Evolutionary conservation across 2,888 invertebrate genomes (phyloP).

Genomic region (Netelia inedita): DNA sequence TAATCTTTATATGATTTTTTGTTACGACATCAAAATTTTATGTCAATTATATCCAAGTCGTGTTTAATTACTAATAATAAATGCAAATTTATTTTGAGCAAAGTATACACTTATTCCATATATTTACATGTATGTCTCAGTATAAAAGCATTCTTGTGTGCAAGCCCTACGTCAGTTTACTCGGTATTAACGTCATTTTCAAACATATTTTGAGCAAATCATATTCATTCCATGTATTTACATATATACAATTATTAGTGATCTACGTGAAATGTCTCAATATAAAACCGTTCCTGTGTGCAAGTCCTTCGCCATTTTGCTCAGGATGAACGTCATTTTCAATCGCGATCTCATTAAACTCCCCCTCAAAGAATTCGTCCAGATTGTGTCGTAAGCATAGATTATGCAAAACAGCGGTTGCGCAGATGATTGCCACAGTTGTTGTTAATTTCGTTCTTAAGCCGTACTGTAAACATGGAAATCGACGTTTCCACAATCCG

Average conservation of each 20-base stretch:
- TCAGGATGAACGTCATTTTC: conserved; percentile 29
- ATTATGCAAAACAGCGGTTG: conserved; percentile 48
- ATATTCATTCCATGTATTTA: conserved; percentile 19
- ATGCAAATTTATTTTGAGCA: conserved; percentile 24
- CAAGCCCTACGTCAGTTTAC: conserved; percentile 56
- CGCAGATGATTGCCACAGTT: conserved; percentile 51
- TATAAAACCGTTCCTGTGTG: conserved; percentile 54
- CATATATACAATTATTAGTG: conserved; percentile 24
- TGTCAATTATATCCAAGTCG: not conserved
- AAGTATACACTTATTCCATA: conserved; percentile 21
- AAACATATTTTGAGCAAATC: conserved; percentile 28
- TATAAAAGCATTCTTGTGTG: conserved; percentile 54
- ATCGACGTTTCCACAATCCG: conserved; percentile 59
- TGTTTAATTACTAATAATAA: conserved; percentile 7
- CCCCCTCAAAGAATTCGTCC: conserved; percentile 26
- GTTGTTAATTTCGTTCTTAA: conserved; percentile 49
- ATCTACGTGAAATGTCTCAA: conserved; percentile 48
- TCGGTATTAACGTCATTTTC: conserved; percentile 27
- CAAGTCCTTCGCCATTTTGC: conserved; percentile 59
- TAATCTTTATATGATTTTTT: not conserved
- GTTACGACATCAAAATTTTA: not conserved
- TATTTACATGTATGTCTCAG: conserved; percentile 35
- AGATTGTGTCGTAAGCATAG: conserved; percentile 49
- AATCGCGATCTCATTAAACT: conserved; percentile 29
- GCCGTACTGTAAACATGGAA: conserved; percentile 42